Conservation (phyloP, 2,113 vertebrate species). For the Ptychochromis oligacanthus region DNA sequence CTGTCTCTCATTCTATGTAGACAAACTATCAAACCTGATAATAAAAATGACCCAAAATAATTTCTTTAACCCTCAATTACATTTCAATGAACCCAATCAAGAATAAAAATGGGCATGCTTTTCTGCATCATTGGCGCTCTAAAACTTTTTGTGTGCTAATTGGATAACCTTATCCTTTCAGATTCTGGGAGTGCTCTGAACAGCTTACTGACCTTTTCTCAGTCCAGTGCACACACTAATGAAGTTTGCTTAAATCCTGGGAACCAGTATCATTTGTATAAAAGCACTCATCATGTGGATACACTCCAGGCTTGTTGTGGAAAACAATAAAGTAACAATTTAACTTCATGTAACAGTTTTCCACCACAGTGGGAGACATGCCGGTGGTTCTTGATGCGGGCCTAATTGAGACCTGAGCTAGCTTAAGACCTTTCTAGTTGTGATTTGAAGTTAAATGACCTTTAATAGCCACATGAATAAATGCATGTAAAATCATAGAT, state of each 20-base stretch:
- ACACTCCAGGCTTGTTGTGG: background rate
- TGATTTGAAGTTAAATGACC: background rate
- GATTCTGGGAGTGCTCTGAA: background rate
- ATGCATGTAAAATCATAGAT: no score
- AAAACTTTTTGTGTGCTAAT: background rate
- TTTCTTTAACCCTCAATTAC: background rate
- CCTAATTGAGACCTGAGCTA: background rate
- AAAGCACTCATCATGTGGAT: background rate
- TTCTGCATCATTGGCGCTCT: background rate
- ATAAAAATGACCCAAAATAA: background rate
- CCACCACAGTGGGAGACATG: background rate
- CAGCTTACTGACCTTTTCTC: background rate
- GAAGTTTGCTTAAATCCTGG: background rate
- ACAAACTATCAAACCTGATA: background rate
- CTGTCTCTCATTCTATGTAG: no score
- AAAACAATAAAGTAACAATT: background rate
- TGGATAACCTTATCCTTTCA: background rate
- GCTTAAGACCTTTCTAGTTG: background rate
- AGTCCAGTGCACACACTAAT: conserved; percentile 2
- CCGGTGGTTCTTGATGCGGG: background rate
- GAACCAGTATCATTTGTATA: background rate
- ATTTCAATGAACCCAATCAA: background rate
- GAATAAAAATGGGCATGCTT: background rate
- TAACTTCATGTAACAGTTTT: background rate
- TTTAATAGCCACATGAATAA: no score